Evolutionary conservation across 2,113 vertebrate species (phyloP).

Genomic region (Hypocryptadius cinnamomeus): DNA sequence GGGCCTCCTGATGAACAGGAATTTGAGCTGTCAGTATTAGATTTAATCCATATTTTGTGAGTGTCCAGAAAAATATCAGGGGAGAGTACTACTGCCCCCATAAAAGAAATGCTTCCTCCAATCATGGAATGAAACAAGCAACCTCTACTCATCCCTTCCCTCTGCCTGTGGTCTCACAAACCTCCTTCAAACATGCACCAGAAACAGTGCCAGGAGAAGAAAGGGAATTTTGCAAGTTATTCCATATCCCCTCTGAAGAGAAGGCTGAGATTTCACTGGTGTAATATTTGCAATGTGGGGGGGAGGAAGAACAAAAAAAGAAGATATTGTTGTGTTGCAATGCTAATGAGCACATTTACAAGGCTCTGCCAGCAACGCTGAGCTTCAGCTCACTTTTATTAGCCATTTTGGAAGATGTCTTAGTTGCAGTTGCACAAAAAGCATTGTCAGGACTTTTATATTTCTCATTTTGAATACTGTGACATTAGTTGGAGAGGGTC

Average conservation of each 20-base stretch:
- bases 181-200: neutral
- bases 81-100: neutral
- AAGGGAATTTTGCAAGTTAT: neutral
- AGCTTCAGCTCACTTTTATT: slow-evolving; percentile 7
- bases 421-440: slow-evolving; percentile 41
- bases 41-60: neutral
- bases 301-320: neutral
- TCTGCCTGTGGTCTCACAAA: neutral
- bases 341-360: slow-evolving; percentile 28
- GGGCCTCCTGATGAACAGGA: neutral
- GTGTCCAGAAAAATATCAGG: neutral
- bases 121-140: neutral
- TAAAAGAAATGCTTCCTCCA: neutral
- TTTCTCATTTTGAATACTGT: slow-evolving; percentile 31
- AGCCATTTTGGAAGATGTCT: slow-evolving; percentile 41
- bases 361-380: neutral
- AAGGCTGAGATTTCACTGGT: neutral
- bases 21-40: neutral
- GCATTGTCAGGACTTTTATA: slow-evolving; percentile 40
- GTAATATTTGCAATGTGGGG: neutral
- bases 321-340: neutral
- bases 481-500: slow-evolving; percentile 23
- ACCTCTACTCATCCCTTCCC: neutral
- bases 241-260: neutral
- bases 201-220: neutral